A percentile compares a stretch with the other conserved stretches of the same genome.
These are phyloP conservation scores for Drosophila arizonae DNA, from an alignment of 1,140 invertebrate genomes.

Conservation along the genomic window DNA sequence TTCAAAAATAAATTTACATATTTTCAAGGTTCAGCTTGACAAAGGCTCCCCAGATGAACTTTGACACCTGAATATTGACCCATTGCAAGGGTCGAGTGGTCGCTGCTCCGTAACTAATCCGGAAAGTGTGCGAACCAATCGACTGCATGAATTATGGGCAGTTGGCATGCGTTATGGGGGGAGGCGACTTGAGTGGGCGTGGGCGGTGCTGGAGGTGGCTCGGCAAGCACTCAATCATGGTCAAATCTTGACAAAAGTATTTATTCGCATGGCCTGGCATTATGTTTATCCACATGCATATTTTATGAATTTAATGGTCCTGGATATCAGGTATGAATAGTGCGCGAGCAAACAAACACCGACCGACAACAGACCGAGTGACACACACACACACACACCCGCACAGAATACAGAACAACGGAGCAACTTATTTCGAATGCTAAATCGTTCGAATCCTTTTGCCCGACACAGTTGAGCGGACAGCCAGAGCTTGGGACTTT, in stretches of 20 bases:
- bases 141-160: slow-evolving; percentile 74
- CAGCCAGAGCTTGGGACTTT: slow-evolving; percentile 15
- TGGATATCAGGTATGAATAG: slow-evolving; percentile 46
- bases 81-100: slow-evolving; percentile 21
- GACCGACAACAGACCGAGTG: slow-evolving; percentile 33
- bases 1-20: too few relatives aligned
- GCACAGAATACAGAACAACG: slow-evolving; percentile 24
- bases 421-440: slow-evolving; percentile 72
- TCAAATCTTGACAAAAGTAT: slow-evolving; percentile 74
- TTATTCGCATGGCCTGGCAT: slow-evolving; percentile 69
- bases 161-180: slow-evolving; percentile 20
- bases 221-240: slow-evolving; percentile 71
- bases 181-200: neutral
- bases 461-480: slow-evolving; percentile 69
- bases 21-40: too few relatives aligned
- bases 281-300: slow-evolving; percentile 79
- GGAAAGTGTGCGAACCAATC: slow-evolving; percentile 61
- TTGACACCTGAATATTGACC: slow-evolving; percentile 45
- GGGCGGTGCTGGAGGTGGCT: neutral
- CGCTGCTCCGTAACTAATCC: slow-evolving; percentile 30
- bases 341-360: slow-evolving; percentile 42
- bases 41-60: slow-evolving; percentile 4
- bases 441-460: slow-evolving; percentile 79
- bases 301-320: slow-evolving; percentile 74
- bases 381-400: slow-evolving; percentile 32